A percentile compares a stretch with the other conserved stretches of the same genome.
These are phyloP conservation scores for Phenganax stokvisi DNA, from an alignment of 92 coral and sea anemone genomes.

Conservation along the genomic window DNA sequence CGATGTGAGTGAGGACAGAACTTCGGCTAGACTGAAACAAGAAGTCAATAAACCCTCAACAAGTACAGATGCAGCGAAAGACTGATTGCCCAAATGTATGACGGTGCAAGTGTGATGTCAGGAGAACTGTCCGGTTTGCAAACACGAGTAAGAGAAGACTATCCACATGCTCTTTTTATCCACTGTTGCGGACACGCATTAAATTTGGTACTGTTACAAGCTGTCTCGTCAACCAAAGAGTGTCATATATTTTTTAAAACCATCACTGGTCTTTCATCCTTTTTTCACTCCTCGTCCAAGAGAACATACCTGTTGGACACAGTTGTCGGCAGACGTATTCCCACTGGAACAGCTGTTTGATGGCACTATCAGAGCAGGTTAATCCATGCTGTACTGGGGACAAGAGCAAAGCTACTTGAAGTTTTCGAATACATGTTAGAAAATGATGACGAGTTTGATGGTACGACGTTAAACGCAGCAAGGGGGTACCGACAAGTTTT, in stretches of 20 bases:
- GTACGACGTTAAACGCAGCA: background rate
- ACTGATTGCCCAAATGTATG: background rate
- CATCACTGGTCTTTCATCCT: background rate
- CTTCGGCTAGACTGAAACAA: background rate
- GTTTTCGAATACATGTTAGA: background rate
- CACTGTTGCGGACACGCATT: background rate
- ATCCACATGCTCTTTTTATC: background rate
- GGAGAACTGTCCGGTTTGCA: constrained; percentile 2
- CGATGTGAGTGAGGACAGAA: constrained; percentile 7
- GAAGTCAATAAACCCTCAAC: background rate
- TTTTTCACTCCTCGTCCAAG: background rate
- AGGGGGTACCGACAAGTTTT: background rate
- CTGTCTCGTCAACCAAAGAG: background rate
- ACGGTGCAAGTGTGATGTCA: background rate
- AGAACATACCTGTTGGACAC: background rate
- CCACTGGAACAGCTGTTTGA: too few relatives aligned
- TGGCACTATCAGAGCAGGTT: background rate
- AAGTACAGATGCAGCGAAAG: background rate
- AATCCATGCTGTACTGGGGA: background rate
- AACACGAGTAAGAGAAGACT: background rate
- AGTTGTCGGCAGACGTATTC: background rate
- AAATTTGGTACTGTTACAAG: background rate
- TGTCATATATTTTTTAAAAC: background rate
- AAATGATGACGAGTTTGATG: too few relatives aligned
- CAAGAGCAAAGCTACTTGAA: background rate